Base-by-base conservation (phyloP, 2,888 invertebrate genomes). In the Machimus atricapillus region DNA sequence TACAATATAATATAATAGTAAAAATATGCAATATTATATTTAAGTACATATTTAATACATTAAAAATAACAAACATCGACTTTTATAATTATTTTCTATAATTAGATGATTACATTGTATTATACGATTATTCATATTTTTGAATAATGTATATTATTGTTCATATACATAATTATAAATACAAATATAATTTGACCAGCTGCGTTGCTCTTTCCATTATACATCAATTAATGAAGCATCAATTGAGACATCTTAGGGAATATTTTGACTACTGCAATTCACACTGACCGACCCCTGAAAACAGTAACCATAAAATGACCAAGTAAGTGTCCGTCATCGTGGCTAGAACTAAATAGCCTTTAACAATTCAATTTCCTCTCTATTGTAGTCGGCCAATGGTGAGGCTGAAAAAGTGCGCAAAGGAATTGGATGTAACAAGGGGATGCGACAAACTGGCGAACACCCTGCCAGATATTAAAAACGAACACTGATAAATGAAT, bases 271-370 rank as follows among this genome's bases (percentile, higher is more conserved):
- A 43, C 74, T 46, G 9, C 74, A 27, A 31, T 31, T 23, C 37
- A 56, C 37, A 86, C 16, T 52, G 14, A 46, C 31, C 56, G 12
- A 19, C 76, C 86, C 77, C 23, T 86, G 27, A 23, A 77, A 52
- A 74, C 4, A 37, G 76, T 89, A 87, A 89, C 88, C 89, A 89
- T 89, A 89, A 89, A 89, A 89, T 89, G 88, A 89, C 89, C 88
- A 86, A 88, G 88, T 89, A 89, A 89, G 88, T 88, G 89, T 88
- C 88, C 88, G 88, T 89, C 88, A 89, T 86, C 77, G 77, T 86
- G 76, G 76, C 77, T 85, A 85, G 46, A 73, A 74, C 85, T 74
- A 74, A 74, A 85, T 27, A 74, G 74, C 78, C 74, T 86, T 79
- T 87, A 88, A 88, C 88, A 87, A 87, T 88, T 88, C 87, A 88